phyloP scores from a whole-genome alignment of 2,797 vertebrate species.

The Erethizon dorsatum region DNA sequence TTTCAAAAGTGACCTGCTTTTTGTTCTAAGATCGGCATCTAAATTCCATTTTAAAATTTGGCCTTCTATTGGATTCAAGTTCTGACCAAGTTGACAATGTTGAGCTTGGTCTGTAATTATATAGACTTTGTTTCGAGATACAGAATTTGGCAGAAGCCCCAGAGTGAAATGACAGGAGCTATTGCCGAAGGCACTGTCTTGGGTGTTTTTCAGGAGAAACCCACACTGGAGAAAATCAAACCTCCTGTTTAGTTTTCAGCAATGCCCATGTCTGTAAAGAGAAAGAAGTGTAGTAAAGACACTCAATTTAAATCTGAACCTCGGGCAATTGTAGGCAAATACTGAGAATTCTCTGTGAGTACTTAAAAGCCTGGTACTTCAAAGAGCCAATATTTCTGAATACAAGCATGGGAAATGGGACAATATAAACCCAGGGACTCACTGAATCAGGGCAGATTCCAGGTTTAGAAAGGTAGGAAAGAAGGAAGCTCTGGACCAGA shows the following conservation, averaged over 20 bases:
- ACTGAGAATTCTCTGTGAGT: not conserved
- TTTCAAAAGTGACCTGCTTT: slow-evolving; percentile 2
- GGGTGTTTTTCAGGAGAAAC: not conserved
- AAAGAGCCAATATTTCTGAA: not conserved
- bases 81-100: not conserved
- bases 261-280: not conserved
- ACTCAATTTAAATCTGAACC: not conserved
- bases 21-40: slow-evolving; percentile 31
- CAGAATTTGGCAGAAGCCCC: not conserved
- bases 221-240: slow-evolving; percentile 6
- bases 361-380: not conserved
- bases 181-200: not conserved
- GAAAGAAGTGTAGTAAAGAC: not conserved
- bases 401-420: not conserved
- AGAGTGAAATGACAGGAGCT: not conserved
- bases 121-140: slow-evolving; percentile 22
- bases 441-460: not conserved
- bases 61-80: slow-evolving; percentile 9
- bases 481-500: not conserved
- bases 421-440: not conserved
- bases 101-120: not conserved
- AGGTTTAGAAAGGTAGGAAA: not conserved
- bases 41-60: slow-evolving; percentile 58
- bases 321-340: not conserved
- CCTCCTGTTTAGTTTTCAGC: slow-evolving; percentile 4